Conservation (phyloP, 2,113 vertebrate species). For the Rhizomys pruinosus region DNA sequence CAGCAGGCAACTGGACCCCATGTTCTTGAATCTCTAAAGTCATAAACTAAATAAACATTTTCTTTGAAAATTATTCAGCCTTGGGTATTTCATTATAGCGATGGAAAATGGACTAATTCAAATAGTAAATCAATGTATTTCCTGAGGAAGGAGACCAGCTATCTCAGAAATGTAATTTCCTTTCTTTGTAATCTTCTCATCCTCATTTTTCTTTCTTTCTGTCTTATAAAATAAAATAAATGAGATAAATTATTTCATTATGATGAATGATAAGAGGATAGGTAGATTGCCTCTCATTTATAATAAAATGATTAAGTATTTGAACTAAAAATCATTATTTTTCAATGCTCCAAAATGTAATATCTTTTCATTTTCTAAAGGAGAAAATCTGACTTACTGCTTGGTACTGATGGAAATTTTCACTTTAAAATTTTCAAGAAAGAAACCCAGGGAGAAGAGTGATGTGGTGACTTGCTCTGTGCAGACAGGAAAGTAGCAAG, state of each 20-base stretch:
- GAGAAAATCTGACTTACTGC: not conserved
- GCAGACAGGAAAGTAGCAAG: not conserved
- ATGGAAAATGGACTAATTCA: not conserved
- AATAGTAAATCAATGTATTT: not conserved
- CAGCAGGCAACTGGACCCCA: not conserved
- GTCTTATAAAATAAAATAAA: conserved; percentile 67
- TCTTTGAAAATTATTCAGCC: not conserved
- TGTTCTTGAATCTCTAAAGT: not conserved
- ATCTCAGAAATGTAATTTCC: not conserved
- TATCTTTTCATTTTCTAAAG: conserved; percentile 40
- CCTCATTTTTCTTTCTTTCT: not conserved
- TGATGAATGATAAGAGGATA: conserved; percentile 60
- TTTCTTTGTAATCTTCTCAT: not conserved
- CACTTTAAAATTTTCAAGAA: conserved; percentile 34
- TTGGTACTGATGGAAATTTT: conserved; percentile 53
- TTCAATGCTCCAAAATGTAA: conserved; percentile 69
- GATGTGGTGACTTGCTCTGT: conserved; percentile 20
- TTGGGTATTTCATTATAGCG: not conserved
- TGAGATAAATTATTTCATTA: conserved; percentile 73
- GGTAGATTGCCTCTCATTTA: conserved; percentile 71
- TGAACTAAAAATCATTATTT: conserved; percentile 70
- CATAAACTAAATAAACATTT: not conserved
- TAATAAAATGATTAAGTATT: conserved; percentile 69
- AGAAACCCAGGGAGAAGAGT: conserved; percentile 24
- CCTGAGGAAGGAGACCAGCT: not conserved